phyloP scores from a whole-genome alignment of 2,888 invertebrate genomes.

The Agrotis puta region DNA sequence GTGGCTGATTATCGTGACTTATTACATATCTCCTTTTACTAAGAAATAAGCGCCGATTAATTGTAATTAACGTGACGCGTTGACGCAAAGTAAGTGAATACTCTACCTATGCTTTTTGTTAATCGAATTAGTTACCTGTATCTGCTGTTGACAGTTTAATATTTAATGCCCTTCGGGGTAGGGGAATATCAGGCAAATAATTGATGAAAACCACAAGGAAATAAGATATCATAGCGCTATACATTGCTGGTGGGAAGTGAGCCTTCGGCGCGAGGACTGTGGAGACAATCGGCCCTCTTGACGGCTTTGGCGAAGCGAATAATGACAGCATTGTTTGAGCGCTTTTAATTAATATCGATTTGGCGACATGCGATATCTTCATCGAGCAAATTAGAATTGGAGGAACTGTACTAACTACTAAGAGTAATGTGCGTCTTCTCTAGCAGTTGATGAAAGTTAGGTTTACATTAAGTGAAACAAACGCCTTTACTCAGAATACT shows the following conservation, averaged over 20 bases:
- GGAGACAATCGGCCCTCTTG: constrained; percentile 72
- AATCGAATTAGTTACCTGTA: constrained; percentile 7
- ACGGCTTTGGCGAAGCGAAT: constrained; percentile 74
- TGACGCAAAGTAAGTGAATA: constrained; percentile 1
- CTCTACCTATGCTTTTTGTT: constrained; percentile 1
- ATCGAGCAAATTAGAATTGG: constrained; percentile 70
- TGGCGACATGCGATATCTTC: constrained; percentile 76
- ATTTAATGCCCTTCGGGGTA: constrained; percentile 21
- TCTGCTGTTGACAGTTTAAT: constrained; percentile 10
- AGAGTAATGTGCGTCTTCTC: constrained; percentile 10
- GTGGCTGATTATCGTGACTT: constrained; percentile 63
- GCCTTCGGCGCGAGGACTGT: constrained; percentile 57
- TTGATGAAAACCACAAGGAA: constrained; percentile 45
- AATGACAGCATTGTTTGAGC: constrained; percentile 81
- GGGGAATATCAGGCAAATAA: constrained; percentile 46
- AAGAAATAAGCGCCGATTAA: constrained; percentile 32
- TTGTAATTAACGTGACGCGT: constrained; percentile 30
- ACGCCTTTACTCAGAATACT: background rate
- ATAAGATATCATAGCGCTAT: constrained; percentile 47
- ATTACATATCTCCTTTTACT: constrained; percentile 48
- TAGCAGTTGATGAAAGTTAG: too few relatives aligned
- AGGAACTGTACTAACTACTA: constrained; percentile 49
- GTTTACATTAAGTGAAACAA: background rate
- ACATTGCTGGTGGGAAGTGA: constrained; percentile 35
- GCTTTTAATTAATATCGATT: constrained; percentile 86